These are phyloP conservation scores for Tachysurus vachellii DNA, from an alignment of 2,113 vertebrate species.

Conservation along the genomic window DNA sequence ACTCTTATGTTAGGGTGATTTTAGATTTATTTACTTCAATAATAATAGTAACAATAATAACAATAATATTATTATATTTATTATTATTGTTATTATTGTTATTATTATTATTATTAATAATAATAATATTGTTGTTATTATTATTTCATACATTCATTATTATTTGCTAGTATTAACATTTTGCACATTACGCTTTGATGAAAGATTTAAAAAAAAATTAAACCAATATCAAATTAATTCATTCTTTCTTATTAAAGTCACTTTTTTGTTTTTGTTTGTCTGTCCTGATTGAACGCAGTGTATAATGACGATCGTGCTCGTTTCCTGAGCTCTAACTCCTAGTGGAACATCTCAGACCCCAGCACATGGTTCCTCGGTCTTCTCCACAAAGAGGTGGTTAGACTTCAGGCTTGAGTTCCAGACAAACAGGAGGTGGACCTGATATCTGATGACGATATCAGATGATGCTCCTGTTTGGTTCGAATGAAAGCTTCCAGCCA, in stretches of 20 bases:
- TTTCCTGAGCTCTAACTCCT: background rate
- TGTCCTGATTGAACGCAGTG: background rate
- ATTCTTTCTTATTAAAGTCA: background rate
- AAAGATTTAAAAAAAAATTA: background rate
- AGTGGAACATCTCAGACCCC: background rate
- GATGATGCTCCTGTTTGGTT: background rate
- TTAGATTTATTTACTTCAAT: too few species aligned
- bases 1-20: too few species aligned
- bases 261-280: background rate
- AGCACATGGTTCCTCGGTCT: background rate
- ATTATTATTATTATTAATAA: too few species aligned
- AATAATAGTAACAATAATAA: too few species aligned
- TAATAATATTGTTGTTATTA: too few species aligned
- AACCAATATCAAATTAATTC: background rate
- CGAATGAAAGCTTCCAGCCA: background rate
- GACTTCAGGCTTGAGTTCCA: too few species aligned
- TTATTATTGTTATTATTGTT: too few species aligned
- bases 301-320: background rate
- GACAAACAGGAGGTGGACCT: background rate
- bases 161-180: too few species aligned
- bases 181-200: background rate
- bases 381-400: too few species aligned
- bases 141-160: background rate
- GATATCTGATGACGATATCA: background rate
- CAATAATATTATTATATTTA: too few species aligned